Conservation (phyloP, 2,113 vertebrate genomes). For the Anthoscopus minutus region DNA sequence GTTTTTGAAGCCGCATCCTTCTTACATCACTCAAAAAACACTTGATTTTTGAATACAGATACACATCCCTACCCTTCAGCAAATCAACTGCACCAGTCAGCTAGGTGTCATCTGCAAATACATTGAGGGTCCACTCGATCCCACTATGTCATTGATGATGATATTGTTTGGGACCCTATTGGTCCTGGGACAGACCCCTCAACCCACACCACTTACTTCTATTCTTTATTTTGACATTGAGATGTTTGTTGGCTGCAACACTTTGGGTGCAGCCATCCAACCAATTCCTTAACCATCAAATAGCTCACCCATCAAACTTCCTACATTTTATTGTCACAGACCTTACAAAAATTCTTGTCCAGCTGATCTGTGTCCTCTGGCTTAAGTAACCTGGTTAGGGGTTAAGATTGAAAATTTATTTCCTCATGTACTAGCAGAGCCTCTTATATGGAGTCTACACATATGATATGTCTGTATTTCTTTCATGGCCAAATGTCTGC, state of each 20-base stretch:
- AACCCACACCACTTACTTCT: neutral
- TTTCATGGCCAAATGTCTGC: neutral
- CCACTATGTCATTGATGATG: neutral
- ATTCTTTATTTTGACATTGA: accelerated
- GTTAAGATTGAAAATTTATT: neutral
- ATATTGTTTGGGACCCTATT: neutral
- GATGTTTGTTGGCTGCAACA: neutral
- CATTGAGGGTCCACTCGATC: accelerated
- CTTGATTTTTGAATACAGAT: neutral
- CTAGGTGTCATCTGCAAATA: neutral
- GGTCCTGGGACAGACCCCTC: neutral
- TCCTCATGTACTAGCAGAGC: neutral
- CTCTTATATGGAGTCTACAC: neutral
- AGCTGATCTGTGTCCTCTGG: neutral
- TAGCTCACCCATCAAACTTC: neutral
- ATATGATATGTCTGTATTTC: neutral
- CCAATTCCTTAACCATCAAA: neutral
- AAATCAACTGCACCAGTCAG: neutral
- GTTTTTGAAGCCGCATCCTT: neutral
- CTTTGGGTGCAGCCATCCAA: neutral
- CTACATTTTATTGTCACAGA: neutral
- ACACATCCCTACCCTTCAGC: neutral
- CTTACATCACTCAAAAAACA: neutral
- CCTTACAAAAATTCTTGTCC: neutral
- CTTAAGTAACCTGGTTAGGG: neutral